A percentile compares a stretch with the other conserved stretches of the same genome.
Evolutionary conservation across 2,113 vertebrate genomes (phyloP).

Genomic region (Oncorhynchus kisutch): DNA sequence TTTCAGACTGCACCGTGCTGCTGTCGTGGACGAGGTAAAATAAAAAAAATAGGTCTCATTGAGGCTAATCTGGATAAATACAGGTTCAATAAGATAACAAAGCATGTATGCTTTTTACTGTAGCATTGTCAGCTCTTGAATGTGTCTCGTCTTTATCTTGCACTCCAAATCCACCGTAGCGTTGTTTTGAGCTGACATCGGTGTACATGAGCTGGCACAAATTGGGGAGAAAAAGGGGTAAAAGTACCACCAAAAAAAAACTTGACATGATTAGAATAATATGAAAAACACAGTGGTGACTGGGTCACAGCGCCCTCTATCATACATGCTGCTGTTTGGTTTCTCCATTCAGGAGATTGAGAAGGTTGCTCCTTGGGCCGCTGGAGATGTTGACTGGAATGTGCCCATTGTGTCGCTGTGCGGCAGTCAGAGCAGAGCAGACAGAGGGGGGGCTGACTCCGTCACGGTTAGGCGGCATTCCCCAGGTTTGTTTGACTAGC

Average conservation of each 20-base stretch:
- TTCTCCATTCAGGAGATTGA: conserved; percentile 53
- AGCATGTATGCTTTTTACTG: too few relatives aligned
- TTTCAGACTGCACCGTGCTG: too few relatives aligned
- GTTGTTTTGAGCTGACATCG: background rate
- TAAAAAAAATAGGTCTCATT: too few relatives aligned
- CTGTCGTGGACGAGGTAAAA: too few relatives aligned
- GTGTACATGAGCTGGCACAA: background rate
- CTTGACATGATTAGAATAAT: too few relatives aligned
- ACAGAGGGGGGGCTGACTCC: conserved; percentile 57
- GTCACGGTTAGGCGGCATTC: conserved; percentile 52
- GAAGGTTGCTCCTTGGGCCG: background rate
- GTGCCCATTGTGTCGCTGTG: conserved; percentile 43
- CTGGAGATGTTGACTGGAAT: conserved; percentile 41
- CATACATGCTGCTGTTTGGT: background rate
- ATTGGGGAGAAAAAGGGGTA: too few relatives aligned
- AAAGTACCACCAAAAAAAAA: too few relatives aligned
- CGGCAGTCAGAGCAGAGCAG: conserved; percentile 10
- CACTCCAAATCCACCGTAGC: background rate
- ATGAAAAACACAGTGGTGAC: too few relatives aligned
- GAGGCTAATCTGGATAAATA: too few relatives aligned
- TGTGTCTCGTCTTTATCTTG: background rate
- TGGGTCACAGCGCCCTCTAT: background rate
- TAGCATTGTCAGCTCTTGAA: background rate
- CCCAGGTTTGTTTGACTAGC: conserved; percentile 66
- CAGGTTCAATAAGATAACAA: too few relatives aligned